phyloP scores from a whole-genome alignment of 2,888 invertebrate genomes.

The Atethmia centrago region DNA sequence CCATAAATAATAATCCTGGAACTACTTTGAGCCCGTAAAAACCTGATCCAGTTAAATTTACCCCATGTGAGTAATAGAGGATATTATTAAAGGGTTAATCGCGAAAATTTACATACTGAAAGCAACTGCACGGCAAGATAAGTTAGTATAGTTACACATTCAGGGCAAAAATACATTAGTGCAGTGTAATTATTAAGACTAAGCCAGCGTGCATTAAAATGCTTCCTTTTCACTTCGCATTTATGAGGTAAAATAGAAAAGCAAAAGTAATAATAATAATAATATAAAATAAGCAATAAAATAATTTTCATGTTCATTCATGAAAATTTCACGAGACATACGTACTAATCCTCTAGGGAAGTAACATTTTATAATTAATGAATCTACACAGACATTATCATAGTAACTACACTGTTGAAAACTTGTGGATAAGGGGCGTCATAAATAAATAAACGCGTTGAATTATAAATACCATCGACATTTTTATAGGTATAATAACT shows the following conservation, averaged over 20 bases:
- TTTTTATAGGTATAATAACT: neutral
- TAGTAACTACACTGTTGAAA: neutral
- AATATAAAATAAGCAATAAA: too few relatives aligned
- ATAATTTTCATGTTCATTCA: conserved; percentile 11
- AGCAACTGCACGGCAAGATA: neutral
- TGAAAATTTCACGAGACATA: neutral
- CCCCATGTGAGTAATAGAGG: neutral
- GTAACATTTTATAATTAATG: neutral
- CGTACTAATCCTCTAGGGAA: too few relatives aligned
- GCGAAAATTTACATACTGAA: neutral
- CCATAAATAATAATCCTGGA: neutral
- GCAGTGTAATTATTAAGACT: conserved; percentile 16
- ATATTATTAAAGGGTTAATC: too few relatives aligned
- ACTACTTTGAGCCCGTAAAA: neutral
- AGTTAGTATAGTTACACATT: neutral
- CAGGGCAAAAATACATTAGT: conserved; percentile 1
- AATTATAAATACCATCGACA: neutral
- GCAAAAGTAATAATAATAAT: too few relatives aligned
- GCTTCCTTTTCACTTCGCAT: conserved; percentile 1
- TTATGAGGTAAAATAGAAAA: neutral
- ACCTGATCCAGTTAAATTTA: neutral
- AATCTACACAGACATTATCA: neutral
- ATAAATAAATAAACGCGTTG: neutral
- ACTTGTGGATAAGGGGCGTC: neutral
- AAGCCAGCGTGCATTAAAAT: neutral